Percentiles rank a stretch among this genome's conserved stretches.
Evolutionary conservation across 2,797 vertebrate genomes (phyloP).

Genomic region (Tapera naevia): DNA sequence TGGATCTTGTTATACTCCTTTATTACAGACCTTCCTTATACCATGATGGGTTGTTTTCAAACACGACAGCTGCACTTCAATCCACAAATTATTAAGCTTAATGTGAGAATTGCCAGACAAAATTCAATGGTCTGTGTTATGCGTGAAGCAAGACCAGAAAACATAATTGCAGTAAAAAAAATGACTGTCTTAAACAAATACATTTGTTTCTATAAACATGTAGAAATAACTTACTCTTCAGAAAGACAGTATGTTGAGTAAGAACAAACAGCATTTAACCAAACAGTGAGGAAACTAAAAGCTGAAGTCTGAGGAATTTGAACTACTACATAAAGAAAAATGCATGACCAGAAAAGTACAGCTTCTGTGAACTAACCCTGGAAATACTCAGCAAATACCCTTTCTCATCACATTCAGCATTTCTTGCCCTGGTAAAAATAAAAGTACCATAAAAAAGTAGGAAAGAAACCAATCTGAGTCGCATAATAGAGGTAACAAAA

Average conservation of each 20-base stretch:
- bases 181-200: neutral
- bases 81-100: constrained; percentile 31
- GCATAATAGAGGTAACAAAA: neutral
- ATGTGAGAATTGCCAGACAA: constrained; percentile 1
- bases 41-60: neutral
- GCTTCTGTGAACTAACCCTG: neutral
- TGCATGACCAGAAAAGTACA: neutral
- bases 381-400: neutral
- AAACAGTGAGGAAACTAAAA: neutral
- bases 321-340: neutral
- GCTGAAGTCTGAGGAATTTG: neutral
- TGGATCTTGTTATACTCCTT: neutral
- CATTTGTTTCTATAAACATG: neutral
- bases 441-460: neutral
- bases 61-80: constrained; percentile 22
- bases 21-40: constrained; percentile 22
- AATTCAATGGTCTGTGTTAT: neutral
- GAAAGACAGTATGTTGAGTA: neutral
- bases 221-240: neutral
- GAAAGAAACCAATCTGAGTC: neutral
- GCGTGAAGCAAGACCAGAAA: neutral
- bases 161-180: neutral
- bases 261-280: neutral
- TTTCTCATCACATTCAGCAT: neutral
- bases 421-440: neutral